phyloP scores from a whole-genome alignment of 2,797 vertebrate species.

The Bovichtus diacanthus region DNA sequence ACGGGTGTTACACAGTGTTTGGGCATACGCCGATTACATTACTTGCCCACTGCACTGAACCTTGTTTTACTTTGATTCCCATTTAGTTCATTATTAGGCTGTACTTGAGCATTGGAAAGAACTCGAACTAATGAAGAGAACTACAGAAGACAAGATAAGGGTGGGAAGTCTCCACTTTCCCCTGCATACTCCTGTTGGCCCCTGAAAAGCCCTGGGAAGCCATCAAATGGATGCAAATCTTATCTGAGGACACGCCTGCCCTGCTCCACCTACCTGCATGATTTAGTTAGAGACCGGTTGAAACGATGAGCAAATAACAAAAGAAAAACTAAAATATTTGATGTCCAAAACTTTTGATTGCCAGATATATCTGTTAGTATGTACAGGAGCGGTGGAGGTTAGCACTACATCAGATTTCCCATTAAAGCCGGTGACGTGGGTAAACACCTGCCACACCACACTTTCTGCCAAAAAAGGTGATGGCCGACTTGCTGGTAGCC shows the following conservation, averaged over 20 bases:
- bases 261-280: not conserved
- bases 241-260: slow-evolving; percentile 2
- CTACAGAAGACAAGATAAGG: not conserved
- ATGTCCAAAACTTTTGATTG: slow-evolving; percentile 24
- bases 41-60: too few species aligned
- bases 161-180: not conserved
- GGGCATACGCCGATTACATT: too few species aligned
- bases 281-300: not conserved
- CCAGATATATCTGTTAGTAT: slow-evolving; percentile 5
- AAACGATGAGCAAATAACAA: not conserved
- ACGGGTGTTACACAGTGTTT: too few species aligned
- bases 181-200: not conserved
- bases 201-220: not conserved
- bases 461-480: slow-evolving; percentile 45
- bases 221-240: slow-evolving; percentile 1
- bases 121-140: not conserved
- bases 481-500: slow-evolving; percentile 17
- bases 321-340: not conserved
- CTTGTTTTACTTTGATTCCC: too few species aligned
- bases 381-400: slow-evolving; percentile 10
- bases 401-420: slow-evolving; percentile 41
- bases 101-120: not conserved
- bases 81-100: too few species aligned
- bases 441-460: slow-evolving; percentile 64
- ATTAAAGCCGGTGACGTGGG: slow-evolving; percentile 41